These are phyloP conservation scores for Limnephilus rhombicus DNA, from an alignment of 2,888 invertebrate species.

Conservation along the genomic window DNA sequence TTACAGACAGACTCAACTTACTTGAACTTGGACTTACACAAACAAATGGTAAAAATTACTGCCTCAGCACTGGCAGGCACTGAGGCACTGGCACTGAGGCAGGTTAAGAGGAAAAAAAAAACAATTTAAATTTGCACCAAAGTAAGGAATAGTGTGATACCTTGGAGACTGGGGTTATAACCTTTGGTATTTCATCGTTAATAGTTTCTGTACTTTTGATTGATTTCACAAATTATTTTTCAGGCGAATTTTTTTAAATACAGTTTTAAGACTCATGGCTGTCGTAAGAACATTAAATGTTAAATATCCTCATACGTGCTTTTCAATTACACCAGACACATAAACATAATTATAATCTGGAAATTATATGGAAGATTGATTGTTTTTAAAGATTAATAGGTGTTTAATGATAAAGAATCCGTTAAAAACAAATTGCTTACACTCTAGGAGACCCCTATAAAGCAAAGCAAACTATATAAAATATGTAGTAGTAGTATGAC, in stretches of 20 bases:
- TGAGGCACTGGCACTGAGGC: no score
- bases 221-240: not conserved
- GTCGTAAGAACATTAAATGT: not conserved
- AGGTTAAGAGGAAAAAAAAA: no score
- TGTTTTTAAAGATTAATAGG: slow-evolving; percentile 29
- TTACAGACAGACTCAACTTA: no score
- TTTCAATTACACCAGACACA: not conserved
- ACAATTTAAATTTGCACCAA: no score
- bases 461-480: not conserved
- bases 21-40: no score
- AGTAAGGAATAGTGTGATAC: not conserved
- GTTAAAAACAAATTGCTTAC: not conserved
- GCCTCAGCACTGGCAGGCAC: no score
- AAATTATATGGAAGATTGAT: not conserved
- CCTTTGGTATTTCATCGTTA: not conserved
- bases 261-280: not conserved
- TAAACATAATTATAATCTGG: not conserved
- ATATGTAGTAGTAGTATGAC: not conserved
- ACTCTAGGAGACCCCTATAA: not conserved
- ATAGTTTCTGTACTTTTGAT: not conserved
- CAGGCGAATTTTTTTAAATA: not conserved
- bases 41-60: no score
- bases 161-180: not conserved
- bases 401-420: slow-evolving; percentile 19
- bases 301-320: not conserved